phyloP scores from a whole-genome alignment of 2,797 vertebrate species.

The Hemibagrus guttatus region DNA sequence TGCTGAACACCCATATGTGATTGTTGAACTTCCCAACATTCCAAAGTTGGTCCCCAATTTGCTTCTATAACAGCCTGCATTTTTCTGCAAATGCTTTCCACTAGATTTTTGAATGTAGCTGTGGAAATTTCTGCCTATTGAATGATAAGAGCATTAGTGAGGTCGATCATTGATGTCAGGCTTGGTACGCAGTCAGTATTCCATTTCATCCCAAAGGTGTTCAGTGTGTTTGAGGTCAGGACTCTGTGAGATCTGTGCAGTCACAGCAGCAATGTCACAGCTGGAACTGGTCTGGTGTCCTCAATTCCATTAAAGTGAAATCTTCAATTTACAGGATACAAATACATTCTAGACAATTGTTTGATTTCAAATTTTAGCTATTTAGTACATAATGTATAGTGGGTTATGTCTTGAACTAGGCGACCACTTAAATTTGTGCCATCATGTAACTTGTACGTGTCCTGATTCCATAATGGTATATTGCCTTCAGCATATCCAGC shows the following conservation, averaged over 20 bases:
- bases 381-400: neutral
- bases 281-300: no score
- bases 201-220: neutral
- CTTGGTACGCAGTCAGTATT: neutral
- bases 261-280: no score
- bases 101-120: neutral
- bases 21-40: neutral
- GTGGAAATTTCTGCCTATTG: neutral
- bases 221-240: neutral
- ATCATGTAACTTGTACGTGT: neutral
- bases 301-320: neutral
- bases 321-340: neutral
- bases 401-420: neutral
- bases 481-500: neutral
- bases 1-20: neutral
- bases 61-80: neutral
- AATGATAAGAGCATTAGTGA: neutral
- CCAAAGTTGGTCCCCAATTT: neutral
- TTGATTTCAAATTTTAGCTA: neutral
- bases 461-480: neutral
- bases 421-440: neutral
- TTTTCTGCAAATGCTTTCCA: neutral
- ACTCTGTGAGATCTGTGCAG: no score
- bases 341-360: neutral
- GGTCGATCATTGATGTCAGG: neutral